Evolutionary conservation across 2,113 vertebrate species (phyloP).

Genomic region (Crotalus horridus): DNA sequence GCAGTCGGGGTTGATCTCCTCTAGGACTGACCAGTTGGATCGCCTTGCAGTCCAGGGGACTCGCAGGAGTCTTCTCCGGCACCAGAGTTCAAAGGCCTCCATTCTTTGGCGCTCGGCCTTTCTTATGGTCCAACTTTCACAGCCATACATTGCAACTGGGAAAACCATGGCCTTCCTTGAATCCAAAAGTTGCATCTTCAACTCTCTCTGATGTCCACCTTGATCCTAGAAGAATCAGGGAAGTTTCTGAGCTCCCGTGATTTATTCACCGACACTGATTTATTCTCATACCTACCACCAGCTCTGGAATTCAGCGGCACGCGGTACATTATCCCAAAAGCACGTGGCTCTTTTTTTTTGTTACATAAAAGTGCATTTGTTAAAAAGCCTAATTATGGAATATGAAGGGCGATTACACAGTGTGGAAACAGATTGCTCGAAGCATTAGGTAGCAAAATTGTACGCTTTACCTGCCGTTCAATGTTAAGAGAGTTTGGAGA

Average conservation of each 20-base stretch:
- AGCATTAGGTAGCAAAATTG: slow-evolving; percentile 11
- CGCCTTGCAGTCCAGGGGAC: no score
- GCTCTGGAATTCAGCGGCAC: neutral
- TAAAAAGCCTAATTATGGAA: neutral
- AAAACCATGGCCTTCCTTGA: no score
- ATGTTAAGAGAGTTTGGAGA: neutral
- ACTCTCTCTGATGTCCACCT: neutral
- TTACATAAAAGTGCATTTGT: neutral
- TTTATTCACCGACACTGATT: neutral
- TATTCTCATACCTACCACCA: neutral
- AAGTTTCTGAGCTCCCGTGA: neutral
- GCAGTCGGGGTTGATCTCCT: no score
- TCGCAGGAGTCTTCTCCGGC: no score
- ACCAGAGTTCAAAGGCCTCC: no score
- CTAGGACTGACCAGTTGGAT: no score
- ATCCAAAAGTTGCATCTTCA: neutral
- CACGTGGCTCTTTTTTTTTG: neutral
- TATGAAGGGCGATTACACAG: neutral
- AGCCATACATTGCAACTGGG: no score
- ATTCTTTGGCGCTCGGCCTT: no score
- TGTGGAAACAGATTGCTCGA: neutral
- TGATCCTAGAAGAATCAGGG: neutral
- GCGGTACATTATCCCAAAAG: neutral
- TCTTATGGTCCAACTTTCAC: no score
- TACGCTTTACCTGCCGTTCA: slow-evolving; percentile 11